Conservation (phyloP, 1,140 invertebrate species). For the Aphis gossypii region DNA sequence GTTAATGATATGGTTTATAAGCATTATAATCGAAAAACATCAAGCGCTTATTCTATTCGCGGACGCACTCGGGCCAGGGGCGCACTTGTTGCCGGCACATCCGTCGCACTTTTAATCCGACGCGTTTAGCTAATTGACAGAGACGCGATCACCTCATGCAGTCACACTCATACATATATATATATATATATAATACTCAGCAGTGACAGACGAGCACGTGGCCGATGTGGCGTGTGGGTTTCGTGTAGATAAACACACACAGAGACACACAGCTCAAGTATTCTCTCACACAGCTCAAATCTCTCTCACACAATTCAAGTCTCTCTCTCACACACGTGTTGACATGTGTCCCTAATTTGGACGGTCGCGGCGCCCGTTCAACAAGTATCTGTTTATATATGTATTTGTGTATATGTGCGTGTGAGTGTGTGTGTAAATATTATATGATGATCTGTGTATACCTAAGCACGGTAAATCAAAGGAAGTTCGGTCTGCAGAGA, state of each 20-base stretch:
- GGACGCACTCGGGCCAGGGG: not conserved
- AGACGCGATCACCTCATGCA: not conserved
- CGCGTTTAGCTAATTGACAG: slow-evolving; percentile 26
- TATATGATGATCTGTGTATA: not conserved
- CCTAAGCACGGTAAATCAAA: slow-evolving; percentile 47
- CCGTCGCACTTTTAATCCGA: not conserved
- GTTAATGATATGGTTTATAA: not conserved
- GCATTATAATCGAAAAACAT: not conserved
- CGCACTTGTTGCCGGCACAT: slow-evolving; percentile 8
- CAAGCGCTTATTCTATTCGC: not conserved
- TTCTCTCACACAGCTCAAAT: not conserved
- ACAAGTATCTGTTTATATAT: slow-evolving; percentile 30
- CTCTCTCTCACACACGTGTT: not conserved
- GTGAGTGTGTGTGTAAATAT: not conserved
- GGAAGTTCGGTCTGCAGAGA: slow-evolving; percentile 57
- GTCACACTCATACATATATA: not conserved
- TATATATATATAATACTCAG: not conserved
- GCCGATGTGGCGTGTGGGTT: slow-evolving; percentile 10
- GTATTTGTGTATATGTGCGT: not conserved
- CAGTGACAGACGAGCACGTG: not conserved
- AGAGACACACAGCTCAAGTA: not conserved
- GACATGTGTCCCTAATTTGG: slow-evolving; percentile 58
- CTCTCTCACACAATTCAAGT: not conserved
- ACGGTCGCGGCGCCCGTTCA: slow-evolving; percentile 44
- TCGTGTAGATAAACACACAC: not conserved